Conservation (phyloP, 2,797 vertebrate species). For the Alosa sapidissima region DNA sequence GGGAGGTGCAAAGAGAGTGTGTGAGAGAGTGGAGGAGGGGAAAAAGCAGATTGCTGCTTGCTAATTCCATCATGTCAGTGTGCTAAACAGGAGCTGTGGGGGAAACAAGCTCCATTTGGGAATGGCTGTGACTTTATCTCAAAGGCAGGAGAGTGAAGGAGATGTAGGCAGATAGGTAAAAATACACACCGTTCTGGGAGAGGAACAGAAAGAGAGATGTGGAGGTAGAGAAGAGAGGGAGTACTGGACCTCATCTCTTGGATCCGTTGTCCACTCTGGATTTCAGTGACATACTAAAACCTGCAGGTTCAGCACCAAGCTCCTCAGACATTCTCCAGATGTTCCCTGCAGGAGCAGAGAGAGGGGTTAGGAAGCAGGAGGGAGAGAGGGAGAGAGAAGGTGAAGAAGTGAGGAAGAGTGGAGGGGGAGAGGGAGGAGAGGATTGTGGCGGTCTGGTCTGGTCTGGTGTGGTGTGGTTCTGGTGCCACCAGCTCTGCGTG, state of each 20-base stretch:
- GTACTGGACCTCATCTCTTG: too few relatives aligned
- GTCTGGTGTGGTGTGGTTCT: neutral
- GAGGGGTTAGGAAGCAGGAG: slow-evolving; percentile 16
- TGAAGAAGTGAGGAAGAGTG: slow-evolving; percentile 5
- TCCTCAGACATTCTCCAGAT: too few relatives aligned
- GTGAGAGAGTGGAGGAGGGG: slow-evolving; percentile 13
- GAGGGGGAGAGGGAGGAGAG: slow-evolving; percentile 44
- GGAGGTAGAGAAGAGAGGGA: too few relatives aligned
- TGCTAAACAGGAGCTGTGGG: slow-evolving; percentile 60
- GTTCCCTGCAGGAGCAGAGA: too few relatives aligned
- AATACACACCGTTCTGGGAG: slow-evolving; percentile 61
- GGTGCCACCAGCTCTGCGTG: slow-evolving; percentile 5
- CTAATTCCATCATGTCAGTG: slow-evolving; percentile 46
- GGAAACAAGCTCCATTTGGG: slow-evolving; percentile 60
- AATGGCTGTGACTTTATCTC: slow-evolving; percentile 73
- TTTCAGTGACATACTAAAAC: too few relatives aligned
- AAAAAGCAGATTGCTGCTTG: neutral
- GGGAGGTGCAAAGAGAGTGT: too few relatives aligned
- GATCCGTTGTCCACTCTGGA: too few relatives aligned
- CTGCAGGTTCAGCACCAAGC: too few relatives aligned
- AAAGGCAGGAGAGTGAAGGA: neutral
- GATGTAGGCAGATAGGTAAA: neutral
- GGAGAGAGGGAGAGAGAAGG: slow-evolving; percentile 43
- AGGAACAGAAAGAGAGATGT: neutral
- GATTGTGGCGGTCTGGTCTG: slow-evolving; percentile 20